phyloP scores from a whole-genome alignment of 2,797 vertebrate genomes.

The Periophthalmus magnuspinnatus region DNA sequence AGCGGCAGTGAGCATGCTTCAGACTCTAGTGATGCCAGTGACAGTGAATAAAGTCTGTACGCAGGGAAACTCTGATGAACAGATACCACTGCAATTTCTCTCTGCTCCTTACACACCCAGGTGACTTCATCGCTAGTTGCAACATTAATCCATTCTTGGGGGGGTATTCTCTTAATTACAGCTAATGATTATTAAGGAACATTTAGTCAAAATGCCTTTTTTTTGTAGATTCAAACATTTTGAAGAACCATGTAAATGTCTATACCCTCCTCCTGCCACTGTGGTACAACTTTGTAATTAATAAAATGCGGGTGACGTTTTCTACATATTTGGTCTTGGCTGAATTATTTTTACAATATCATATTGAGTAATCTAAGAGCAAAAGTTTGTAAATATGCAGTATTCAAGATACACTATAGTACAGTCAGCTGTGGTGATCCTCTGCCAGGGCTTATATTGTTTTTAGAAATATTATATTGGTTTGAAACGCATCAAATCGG shows the following conservation, averaged over 20 bases:
- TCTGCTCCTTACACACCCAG: constrained; percentile 17
- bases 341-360: constrained; percentile 5
- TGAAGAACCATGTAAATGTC: constrained; percentile 29
- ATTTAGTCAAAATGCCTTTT: constrained; percentile 30
- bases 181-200: constrained; percentile 19
- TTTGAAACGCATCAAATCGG: background rate
- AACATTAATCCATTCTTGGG: constrained; percentile 14
- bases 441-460: background rate
- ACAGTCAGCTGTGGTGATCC: background rate
- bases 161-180: constrained; percentile 17
- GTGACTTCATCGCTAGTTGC: constrained; percentile 4
- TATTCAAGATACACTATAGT: background rate
- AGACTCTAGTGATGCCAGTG: constrained; percentile 85
- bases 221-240: constrained; percentile 47
- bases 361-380: background rate
- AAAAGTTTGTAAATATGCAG: background rate
- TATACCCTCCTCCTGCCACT: constrained; percentile 11
- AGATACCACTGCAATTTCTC: constrained; percentile 3
- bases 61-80: background rate
- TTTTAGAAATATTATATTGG: background rate
- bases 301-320: constrained; percentile 58
- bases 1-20: constrained; percentile 82
- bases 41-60: constrained; percentile 80
- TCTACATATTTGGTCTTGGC: constrained; percentile 17
- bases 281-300: constrained; percentile 37